Base-by-base conservation (phyloP, 2,888 invertebrate genomes). In the Ceraclea dissimilis region DNA sequence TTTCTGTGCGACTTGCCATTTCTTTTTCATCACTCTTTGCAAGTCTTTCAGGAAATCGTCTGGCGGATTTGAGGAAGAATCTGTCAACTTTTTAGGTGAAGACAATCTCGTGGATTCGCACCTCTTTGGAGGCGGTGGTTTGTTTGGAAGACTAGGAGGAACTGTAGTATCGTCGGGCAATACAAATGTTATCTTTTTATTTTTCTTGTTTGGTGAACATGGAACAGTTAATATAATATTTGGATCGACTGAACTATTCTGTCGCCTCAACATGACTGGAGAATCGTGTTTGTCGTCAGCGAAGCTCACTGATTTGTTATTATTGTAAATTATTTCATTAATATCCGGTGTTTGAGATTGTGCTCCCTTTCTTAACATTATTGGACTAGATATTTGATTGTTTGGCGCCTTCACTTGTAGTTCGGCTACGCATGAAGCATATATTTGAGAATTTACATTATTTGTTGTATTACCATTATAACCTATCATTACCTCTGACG, bases 1-100 rank as follows among this genome's bases (percentile, higher is more conserved):
- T 68, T 93, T 93, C 67, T 94, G 93, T 2, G 93, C 93, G 1
- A 93, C 92, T 67, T 92, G 90, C 90, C 90, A 90, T 67, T 94
- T 94, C 67, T 93, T 93, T 63, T 90, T 81, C 90, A 94, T 93
- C 0, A 94, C 93, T 52, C 93, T 79, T 67, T 94, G 93, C 49
- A 94, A 75, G 70, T 94, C 93, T 68, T 89, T 88, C 47, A 94
- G 76, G 67, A 94, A 93, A 57, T 90, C 90, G 21, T 84, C 83
- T 0, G 89, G 88, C 2, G 90, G 88, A 65, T 85, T 86, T 63
- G 85, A 83, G 57, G 80, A 79, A 0, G 84, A 84, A 57, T 88
- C 88, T 0, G 82, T 81, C 22, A 90, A 71, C 64, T 88, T 87
- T 68, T 88, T 89, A 2, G 88, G 90, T 8, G 88, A 88, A 1